These are phyloP conservation scores for Megalops cyprinoides DNA, from an alignment of 2,797 vertebrate species.

Conservation along the genomic window DNA sequence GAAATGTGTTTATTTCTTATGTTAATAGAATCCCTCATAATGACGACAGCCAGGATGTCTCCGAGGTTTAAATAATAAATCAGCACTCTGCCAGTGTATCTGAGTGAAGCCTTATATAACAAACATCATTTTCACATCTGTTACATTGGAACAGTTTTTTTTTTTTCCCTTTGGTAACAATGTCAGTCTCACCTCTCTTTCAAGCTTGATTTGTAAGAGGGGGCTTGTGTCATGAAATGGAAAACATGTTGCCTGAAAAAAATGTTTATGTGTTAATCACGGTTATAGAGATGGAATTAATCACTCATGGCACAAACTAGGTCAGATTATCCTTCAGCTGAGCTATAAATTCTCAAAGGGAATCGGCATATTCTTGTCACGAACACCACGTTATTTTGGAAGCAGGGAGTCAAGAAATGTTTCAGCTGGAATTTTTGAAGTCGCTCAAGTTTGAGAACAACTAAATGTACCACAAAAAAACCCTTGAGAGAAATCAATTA, in stretches of 20 bases:
- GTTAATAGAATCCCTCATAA: conserved; percentile 43
- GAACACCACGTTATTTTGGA: background rate
- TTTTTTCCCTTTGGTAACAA: background rate
- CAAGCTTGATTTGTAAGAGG: conserved; percentile 3
- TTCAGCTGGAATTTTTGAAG: background rate
- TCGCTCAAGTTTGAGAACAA: conserved; percentile 15
- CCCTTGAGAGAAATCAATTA: conserved; percentile 19
- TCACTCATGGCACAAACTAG: conserved; percentile 15
- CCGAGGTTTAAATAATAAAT: conserved; percentile 48
- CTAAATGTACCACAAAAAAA: background rate
- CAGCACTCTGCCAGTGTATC: conserved; percentile 29
- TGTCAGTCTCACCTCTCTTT: background rate
- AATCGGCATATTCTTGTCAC: background rate
- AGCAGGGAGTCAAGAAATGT: background rate
- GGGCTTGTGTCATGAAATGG: background rate
- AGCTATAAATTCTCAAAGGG: conserved; percentile 11
- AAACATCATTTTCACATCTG: conserved; percentile 13
- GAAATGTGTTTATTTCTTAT: conserved; percentile 46
- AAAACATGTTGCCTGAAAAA: conserved; percentile 4
- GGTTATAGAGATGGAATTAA: background rate
- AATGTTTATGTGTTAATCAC: conserved; percentile 4
- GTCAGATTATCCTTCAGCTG: conserved; percentile 13
- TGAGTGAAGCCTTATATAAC: conserved; percentile 25
- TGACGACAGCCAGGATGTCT: conserved; percentile 19
- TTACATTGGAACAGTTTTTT: background rate